Evolutionary conservation across 2,888 invertebrate species (phyloP).

Genomic region (Pollenia labialis): DNA sequence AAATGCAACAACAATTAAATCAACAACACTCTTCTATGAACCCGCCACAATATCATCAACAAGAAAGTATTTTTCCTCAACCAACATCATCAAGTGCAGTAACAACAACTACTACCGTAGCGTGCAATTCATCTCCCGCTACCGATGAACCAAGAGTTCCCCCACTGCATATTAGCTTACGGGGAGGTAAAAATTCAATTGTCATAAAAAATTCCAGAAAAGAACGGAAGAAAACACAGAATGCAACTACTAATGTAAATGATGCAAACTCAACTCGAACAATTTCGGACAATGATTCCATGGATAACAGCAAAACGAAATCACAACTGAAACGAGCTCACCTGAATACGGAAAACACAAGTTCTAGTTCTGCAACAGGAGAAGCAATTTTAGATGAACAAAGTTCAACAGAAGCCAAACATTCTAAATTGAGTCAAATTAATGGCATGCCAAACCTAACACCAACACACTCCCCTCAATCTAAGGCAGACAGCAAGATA

Average conservation of each 20-base stretch:
- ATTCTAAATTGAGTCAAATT: slow-evolving; percentile 75
- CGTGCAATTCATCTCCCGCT: slow-evolving; percentile 45
- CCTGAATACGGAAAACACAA: slow-evolving; percentile 59
- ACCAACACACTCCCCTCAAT: slow-evolving; percentile 29
- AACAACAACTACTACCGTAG: slow-evolving; percentile 49
- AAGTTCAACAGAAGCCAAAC: slow-evolving; percentile 75
- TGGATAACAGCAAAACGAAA: slow-evolving; percentile 76
- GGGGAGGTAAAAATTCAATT: slow-evolving; percentile 90
- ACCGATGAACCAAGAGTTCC: slow-evolving; percentile 92
- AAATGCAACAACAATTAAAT: slow-evolving; percentile 68
- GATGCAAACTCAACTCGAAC: slow-evolving; percentile 70
- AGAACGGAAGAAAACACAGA: slow-evolving; percentile 86
- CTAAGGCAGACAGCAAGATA: slow-evolving; percentile 59
- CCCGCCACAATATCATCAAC: slow-evolving; percentile 73
- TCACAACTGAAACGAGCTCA: slow-evolving; percentile 77
- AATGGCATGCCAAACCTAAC: slow-evolving; percentile 65
- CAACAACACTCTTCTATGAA: slow-evolving; percentile 59
- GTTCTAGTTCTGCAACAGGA: slow-evolving; percentile 52
- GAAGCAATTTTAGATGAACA: slow-evolving; percentile 30
- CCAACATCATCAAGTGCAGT: slow-evolving; percentile 47
- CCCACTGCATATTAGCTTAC: slow-evolving; percentile 93
- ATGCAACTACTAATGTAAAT: slow-evolving; percentile 80
- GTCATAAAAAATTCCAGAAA: slow-evolving; percentile 92
- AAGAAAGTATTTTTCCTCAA: slow-evolving; percentile 72
- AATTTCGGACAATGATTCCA: slow-evolving; percentile 79